Conservation (phyloP, 2,888 invertebrate genomes). For the Pammene aurita region DNA sequence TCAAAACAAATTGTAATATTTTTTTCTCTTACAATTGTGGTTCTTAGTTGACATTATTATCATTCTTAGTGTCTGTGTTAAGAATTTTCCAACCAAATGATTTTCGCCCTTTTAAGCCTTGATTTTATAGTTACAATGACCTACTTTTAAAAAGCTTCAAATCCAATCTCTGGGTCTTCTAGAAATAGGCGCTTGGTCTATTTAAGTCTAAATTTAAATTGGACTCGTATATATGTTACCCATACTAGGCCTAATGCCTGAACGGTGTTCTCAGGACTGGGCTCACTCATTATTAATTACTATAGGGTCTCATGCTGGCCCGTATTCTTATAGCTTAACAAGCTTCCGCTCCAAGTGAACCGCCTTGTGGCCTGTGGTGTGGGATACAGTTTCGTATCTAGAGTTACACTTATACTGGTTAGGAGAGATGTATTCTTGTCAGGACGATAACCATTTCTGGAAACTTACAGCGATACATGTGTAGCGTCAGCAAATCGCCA, state of each 20-base stretch:
- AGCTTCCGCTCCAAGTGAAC: not conserved
- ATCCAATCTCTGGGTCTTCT: too few relatives aligned
- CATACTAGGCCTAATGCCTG: conserved; percentile 25
- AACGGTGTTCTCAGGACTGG: conserved; percentile 27
- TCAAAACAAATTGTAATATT: too few relatives aligned
- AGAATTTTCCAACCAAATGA: too few relatives aligned
- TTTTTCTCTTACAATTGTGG: too few relatives aligned
- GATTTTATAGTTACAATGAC: too few relatives aligned
- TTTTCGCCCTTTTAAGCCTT: too few relatives aligned
- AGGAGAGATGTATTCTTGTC: not conserved
- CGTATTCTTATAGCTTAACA: not conserved
- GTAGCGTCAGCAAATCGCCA: conserved; percentile 20
- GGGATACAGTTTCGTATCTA: not conserved
- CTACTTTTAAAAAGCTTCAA: too few relatives aligned
- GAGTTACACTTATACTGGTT: not conserved
- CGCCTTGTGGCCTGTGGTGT: not conserved
- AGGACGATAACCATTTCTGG: not conserved
- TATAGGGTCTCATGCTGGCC: conserved; percentile 19
- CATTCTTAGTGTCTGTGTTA: too few relatives aligned
- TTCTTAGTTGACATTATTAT: too few relatives aligned
- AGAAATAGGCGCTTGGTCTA: too few relatives aligned
- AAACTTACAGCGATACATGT: conserved; percentile 27
- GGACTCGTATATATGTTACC: not conserved
- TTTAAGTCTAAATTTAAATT: conserved; percentile 14
- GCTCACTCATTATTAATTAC: conserved; percentile 39